A percentile compares a stretch with the other conserved stretches of the same genome.
phyloP scores from a whole-genome alignment of 2,113 vertebrate genomes.

The Brienomyrus longianalis region DNA sequence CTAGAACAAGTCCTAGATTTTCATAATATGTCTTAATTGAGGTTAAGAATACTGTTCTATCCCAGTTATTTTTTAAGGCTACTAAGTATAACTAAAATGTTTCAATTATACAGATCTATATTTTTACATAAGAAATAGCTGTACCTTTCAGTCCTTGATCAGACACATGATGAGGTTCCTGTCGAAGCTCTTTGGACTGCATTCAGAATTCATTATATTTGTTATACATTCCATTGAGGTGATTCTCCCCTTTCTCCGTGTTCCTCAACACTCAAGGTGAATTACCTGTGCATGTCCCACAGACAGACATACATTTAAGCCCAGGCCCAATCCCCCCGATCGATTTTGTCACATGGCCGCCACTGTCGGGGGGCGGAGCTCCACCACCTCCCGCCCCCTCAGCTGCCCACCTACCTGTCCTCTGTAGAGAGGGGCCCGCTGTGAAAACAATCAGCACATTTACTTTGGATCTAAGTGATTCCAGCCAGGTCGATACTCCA shows the following conservation, averaged over 20 bases:
- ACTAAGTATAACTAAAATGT: neutral
- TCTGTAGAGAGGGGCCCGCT: conserved; percentile 66
- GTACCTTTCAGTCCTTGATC: neutral
- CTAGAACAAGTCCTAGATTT: neutral
- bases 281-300: neutral
- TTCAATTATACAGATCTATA: neutral
- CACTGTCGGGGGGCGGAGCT: conserved; percentile 43
- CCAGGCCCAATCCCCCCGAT: conserved; percentile 46
- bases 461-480: conserved; percentile 80
- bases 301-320: neutral
- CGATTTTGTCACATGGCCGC: conserved; percentile 68
- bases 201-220: neutral
- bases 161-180: neutral
- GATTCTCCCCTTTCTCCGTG: neutral
- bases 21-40: neutral
- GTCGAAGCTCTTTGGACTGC: neutral
- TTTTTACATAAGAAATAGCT: neutral
- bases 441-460: conserved; percentile 87
- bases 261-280: neutral
- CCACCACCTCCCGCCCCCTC: conserved; percentile 39
- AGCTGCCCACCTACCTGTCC: conserved; percentile 54
- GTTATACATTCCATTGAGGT: neutral
- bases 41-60: neutral
- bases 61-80: neutral
- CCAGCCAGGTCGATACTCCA: conserved; percentile 73